Evolutionary conservation across 30 jellyfish, hydroid and myxozoan species (phyloP), one percentile per base, ranked within the genome.

Genomic region (Calvadosia cruxmelitensis): DNA sequence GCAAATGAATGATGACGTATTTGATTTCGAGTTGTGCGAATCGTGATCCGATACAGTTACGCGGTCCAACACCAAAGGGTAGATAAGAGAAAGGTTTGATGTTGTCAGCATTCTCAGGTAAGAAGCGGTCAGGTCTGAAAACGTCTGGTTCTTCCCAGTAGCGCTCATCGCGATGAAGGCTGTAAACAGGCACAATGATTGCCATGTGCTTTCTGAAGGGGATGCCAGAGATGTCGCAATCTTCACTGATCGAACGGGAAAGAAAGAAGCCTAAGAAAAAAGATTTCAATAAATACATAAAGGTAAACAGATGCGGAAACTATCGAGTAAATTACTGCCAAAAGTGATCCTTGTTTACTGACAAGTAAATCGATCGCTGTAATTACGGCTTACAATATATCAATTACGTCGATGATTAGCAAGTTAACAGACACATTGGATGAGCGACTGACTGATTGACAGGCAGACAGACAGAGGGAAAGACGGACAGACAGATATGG

Each of bases 111-210:
- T 61, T 26, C 10, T 12, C 15, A 10, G 15, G 25, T 10, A 63
- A 30, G 20, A 28, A 76, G 48, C 88, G 49, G 30, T 66, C 79
- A 15, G 88, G 88, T 13, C 31, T 64, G 67, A 76, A 76, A 3
- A 26, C 66, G 16, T 65, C 81, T 15, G 88, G 70, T 26, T 76
- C 81, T 5, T 51, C 35, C 85, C 84, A 80, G 61, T 80, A 73
- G 16, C 80, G 78, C 25, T 73, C 85, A 52, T 80, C 93, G n/a
- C 68, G 84, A 49, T 80, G 93, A 23, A 80, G 65, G 31, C 85
- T 80, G 32, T 74, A 80, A 0, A 72, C 64, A 24, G 83, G 83
- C 24, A 73, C 61, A 26, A 63, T 29, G 1, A 63, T 66, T 13
- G 35, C 16, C 27, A 23, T 13, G 0, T 71, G 72, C 29, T 50